Conservation (phyloP, 2,888 invertebrate species). For the Xestoiulus laeticollis region DNA sequence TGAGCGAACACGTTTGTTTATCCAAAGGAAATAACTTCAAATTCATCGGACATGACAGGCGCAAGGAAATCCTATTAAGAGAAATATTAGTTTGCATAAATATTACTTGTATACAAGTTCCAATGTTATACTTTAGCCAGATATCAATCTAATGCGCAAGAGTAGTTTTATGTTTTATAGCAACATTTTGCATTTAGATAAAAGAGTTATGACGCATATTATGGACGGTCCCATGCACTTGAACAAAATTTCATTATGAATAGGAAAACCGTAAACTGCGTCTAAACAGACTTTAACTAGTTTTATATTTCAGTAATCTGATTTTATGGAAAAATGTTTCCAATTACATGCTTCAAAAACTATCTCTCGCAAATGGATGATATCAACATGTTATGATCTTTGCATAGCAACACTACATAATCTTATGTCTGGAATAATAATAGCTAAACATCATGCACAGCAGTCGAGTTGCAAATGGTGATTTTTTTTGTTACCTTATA, state of each 20-base stretch:
- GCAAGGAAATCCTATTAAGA: slow-evolving; percentile 84
- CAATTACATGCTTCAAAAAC: not conserved
- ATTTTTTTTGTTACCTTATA: slow-evolving; percentile 73
- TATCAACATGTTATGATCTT: too few relatives aligned
- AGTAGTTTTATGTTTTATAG: too few relatives aligned
- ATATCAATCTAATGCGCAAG: too few relatives aligned
- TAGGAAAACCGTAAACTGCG: too few relatives aligned
- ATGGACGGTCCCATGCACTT: too few relatives aligned
- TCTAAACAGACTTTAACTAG: too few relatives aligned
- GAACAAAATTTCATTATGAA: too few relatives aligned
- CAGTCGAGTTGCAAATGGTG: not conserved
- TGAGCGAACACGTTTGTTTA: slow-evolving; percentile 91
- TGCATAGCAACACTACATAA: too few relatives aligned
- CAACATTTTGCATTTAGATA: too few relatives aligned
- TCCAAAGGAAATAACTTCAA: slow-evolving; percentile 96
- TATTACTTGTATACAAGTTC: not conserved
- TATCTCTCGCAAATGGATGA: not conserved
- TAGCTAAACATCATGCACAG: not conserved
- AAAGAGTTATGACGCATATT: too few relatives aligned
- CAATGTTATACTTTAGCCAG: not conserved
- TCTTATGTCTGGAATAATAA: not conserved
- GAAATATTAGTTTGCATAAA: not conserved
- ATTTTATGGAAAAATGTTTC: not conserved
- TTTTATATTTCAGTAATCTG: too few relatives aligned
- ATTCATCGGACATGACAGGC: slow-evolving; percentile 97